phyloP scores from a whole-genome alignment of 2,888 invertebrate species.

The Raillietiella orientalis region DNA sequence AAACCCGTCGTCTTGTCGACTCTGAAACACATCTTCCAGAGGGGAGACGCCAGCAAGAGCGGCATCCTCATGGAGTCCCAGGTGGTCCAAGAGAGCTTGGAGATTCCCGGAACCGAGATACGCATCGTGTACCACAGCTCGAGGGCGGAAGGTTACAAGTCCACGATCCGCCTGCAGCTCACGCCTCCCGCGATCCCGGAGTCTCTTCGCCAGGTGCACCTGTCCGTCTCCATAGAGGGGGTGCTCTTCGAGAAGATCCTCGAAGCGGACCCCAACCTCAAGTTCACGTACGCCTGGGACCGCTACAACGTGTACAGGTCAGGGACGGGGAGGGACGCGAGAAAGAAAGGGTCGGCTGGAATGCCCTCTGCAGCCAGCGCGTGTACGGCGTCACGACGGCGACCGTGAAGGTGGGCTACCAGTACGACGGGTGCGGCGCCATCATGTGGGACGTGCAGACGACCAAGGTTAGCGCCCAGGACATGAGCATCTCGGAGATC shows the following conservation, averaged over 20 bases:
- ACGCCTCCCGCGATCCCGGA: slow-evolving; percentile 45
- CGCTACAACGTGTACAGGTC: slow-evolving; percentile 58
- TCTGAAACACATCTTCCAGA: slow-evolving; percentile 75
- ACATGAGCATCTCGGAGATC: slow-evolving; percentile 81
- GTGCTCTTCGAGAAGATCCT: slow-evolving; percentile 66
- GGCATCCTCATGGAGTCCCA: slow-evolving; percentile 27
- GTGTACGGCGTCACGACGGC: slow-evolving; percentile 90
- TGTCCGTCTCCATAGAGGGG: slow-evolving; percentile 20
- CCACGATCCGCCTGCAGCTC: slow-evolving; percentile 62
- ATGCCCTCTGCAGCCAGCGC: slow-evolving; percentile 28
- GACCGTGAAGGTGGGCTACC: slow-evolving; percentile 59
- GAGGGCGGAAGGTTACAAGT: slow-evolving; percentile 70
- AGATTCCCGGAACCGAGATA: slow-evolving; percentile 70
- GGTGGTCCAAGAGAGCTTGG: slow-evolving; percentile 80
- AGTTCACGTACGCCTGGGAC: slow-evolving; percentile 92
- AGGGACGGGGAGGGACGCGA: no score
- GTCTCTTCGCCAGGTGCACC: slow-evolving; percentile 54
- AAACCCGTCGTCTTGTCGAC: slow-evolving; percentile 60
- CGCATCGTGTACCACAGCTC: slow-evolving; percentile 85
- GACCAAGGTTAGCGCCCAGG: slow-evolving; percentile 72
- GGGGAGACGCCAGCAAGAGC: slow-evolving; percentile 70
- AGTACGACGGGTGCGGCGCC: slow-evolving; percentile 52
- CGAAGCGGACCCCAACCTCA: slow-evolving; percentile 80
- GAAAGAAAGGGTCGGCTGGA: no score
- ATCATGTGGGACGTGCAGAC: slow-evolving; percentile 88